A percentile compares a stretch with the other conserved stretches of the same genome.
These are phyloP conservation scores for Acanthosepion pharaonis DNA, from an alignment of 2,888 invertebrate genomes.

Conservation along the genomic window DNA sequence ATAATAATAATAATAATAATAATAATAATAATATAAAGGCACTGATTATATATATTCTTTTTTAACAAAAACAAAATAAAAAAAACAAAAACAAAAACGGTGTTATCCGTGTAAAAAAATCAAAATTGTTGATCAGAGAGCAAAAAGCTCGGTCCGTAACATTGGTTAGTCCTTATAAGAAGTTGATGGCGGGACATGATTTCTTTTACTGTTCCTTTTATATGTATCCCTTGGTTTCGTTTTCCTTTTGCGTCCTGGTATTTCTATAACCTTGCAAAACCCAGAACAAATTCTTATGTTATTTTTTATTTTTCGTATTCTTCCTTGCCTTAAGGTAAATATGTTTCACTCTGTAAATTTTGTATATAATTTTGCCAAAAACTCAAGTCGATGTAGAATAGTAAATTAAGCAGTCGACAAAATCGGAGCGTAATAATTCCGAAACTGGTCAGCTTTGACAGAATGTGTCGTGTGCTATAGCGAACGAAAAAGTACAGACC, in stretches of 20 bases:
- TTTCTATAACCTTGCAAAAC: background rate
- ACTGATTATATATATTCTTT: background rate
- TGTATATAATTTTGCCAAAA: background rate
- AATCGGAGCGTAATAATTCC: background rate
- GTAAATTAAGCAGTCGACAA: background rate
- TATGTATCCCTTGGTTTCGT: background rate
- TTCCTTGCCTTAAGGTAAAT: background rate
- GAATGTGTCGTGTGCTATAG: background rate
- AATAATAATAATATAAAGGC: background rate
- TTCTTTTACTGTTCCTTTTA: background rate
- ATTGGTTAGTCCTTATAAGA: background rate
- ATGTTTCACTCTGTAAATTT: background rate
- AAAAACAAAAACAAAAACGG: background rate
- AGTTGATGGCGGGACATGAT: background rate
- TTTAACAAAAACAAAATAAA: too few relatives aligned
- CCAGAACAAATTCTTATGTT: background rate
- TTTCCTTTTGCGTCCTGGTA: background rate
- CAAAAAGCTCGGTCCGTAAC: background rate
- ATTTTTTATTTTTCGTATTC: background rate
- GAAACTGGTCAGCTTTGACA: background rate
- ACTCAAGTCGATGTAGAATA: too few relatives aligned
- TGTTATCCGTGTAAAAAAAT: background rate
- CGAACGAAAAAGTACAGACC: background rate
- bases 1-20: constrained; percentile 33
- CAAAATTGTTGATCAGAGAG: background rate